Evolutionary conservation across 2,113 vertebrate species (phyloP).

Genomic region (Panthera uncia): DNA sequence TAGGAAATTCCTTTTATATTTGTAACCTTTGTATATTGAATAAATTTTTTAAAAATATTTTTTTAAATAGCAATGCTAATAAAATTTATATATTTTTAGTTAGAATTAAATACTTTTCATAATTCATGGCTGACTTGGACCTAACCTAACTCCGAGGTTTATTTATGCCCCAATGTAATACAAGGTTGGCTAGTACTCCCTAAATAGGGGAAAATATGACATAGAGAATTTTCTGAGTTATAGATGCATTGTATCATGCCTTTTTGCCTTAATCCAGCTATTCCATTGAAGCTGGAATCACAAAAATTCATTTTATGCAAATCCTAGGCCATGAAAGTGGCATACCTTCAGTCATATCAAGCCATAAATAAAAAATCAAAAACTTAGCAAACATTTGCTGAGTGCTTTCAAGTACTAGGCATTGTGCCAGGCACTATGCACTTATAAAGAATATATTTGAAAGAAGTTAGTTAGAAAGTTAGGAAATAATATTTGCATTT

Average conservation of each 20-base stretch:
- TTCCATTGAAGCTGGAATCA: not conserved
- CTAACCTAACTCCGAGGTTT: not conserved
- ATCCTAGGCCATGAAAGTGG: not conserved
- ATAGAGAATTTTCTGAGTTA: not conserved
- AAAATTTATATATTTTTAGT: not conserved
- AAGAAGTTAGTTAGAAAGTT: not conserved
- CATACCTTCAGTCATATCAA: not conserved
- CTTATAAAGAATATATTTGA: not conserved
- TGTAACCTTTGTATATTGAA: not conserved
- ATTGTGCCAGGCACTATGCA: not conserved
- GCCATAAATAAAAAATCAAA: not conserved
- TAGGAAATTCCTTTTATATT: not conserved
- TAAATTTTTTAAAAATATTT: not conserved
- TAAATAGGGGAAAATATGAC: not conserved
- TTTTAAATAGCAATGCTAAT: not conserved
- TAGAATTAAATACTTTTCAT: not conserved
- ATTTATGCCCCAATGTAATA: not conserved
- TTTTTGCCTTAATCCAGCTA: not conserved
- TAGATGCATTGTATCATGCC: not conserved
- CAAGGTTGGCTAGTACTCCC: not conserved
- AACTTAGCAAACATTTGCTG: not conserved
- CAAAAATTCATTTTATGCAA: not conserved
- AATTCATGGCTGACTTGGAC: not conserved
- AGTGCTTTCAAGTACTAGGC: not conserved
- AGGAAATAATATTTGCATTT: not conserved